Conservation (phyloP, 2,888 invertebrate species). For the Ptychoptera contaminata region DNA sequence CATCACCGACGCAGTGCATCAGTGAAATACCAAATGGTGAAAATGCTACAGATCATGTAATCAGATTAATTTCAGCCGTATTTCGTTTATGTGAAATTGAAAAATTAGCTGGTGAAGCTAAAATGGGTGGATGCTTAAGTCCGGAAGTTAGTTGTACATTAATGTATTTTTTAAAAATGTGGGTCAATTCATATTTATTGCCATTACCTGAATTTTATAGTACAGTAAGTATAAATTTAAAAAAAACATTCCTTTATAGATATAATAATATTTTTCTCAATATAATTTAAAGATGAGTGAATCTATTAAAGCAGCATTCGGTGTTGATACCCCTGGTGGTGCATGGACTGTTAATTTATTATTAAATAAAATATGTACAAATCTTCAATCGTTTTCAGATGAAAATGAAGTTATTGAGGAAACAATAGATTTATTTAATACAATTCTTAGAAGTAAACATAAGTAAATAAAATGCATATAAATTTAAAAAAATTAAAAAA, state of each 20-base stretch:
- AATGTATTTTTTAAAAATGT: slow-evolving; percentile 52
- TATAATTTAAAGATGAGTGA: slow-evolving; percentile 38
- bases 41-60: slow-evolving; percentile 22
- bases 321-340: slow-evolving; percentile 47
- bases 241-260: not conserved
- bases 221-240: slow-evolving; percentile 1
- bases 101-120: slow-evolving; percentile 41
- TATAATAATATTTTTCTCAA: slow-evolving; percentile 2
- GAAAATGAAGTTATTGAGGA: slow-evolving; percentile 46
- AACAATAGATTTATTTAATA: slow-evolving; percentile 41
- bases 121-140: slow-evolving; percentile 44
- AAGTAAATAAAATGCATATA: slow-evolving; percentile 2
- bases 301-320: slow-evolving; percentile 43
- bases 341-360: slow-evolving; percentile 46
- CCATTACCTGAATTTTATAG: not conserved
- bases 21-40: slow-evolving; percentile 7
- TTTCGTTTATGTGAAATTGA: slow-evolving; percentile 50
- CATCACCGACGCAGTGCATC: slow-evolving; percentile 17
- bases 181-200: slow-evolving; percentile 43
- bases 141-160: slow-evolving; percentile 51
- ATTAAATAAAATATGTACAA: slow-evolving; percentile 45
- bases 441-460: slow-evolving; percentile 5
- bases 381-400: slow-evolving; percentile 41
- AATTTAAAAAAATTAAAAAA: too few species aligned
- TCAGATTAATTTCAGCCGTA: slow-evolving; percentile 42